Conservation (phyloP, 2,888 invertebrate species). For the Agapostemon virescens region DNA sequence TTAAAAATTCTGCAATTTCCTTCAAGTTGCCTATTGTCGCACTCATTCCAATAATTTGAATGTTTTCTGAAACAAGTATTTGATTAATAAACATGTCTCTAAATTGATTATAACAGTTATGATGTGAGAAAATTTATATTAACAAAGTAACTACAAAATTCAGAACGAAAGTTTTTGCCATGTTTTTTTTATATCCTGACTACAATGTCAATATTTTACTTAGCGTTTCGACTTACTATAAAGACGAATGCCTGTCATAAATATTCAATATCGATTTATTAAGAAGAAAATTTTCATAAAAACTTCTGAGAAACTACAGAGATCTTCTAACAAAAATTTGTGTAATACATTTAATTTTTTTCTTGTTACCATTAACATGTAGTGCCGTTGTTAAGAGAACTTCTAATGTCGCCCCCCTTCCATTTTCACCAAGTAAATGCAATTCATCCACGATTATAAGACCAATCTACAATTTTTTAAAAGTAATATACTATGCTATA, state of each 20-base stretch:
- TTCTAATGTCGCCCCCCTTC: slow-evolving; percentile 93
- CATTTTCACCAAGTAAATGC: slow-evolving; percentile 94
- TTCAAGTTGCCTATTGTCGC: slow-evolving; percentile 96
- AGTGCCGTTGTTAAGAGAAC: slow-evolving; percentile 90
- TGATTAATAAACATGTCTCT: slow-evolving; percentile 3
- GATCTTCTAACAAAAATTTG: slow-evolving; percentile 44
- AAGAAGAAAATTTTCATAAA: too few species aligned
- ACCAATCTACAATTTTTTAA: slow-evolving; percentile 70
- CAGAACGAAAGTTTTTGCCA: background rate
- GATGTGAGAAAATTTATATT: background rate
- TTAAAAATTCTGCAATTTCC: slow-evolving; percentile 90
- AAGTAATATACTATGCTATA: background rate
- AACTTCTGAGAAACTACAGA: too few species aligned
- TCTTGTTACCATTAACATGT: slow-evolving; percentile 84
- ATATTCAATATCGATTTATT: too few species aligned
- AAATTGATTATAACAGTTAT: background rate
- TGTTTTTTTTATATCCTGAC: too few species aligned
- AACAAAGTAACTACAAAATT: background rate
- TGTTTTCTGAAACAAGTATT: slow-evolving; percentile 80
- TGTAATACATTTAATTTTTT: slow-evolving; percentile 29
- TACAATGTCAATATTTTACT: too few species aligned
- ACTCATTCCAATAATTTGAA: slow-evolving; percentile 97
- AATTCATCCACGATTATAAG: slow-evolving; percentile 92
- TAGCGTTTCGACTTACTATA: too few species aligned
- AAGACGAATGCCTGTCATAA: too few species aligned